phyloP scores from a whole-genome alignment of 2,797 vertebrate species.

The Rhinogobio ventralis region DNA sequence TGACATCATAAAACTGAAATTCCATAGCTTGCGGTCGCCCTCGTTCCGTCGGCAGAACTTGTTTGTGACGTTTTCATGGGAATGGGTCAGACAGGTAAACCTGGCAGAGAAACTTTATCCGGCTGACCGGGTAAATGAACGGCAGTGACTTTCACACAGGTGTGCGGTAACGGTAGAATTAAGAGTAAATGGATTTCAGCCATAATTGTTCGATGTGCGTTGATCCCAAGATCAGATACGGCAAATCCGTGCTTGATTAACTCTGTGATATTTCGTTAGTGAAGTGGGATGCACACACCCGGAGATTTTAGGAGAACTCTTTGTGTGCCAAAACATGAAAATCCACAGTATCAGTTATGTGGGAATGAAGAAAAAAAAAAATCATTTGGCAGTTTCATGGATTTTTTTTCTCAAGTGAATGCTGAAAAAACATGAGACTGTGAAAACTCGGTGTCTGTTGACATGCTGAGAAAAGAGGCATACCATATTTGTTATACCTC shows the following conservation, averaged over 20 bases:
- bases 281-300: not conserved
- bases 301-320: not conserved
- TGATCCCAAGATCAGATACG: not conserved
- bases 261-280: not conserved
- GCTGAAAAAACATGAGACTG: not conserved
- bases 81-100: constrained; percentile 67
- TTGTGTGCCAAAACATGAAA: not conserved
- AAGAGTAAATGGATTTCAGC: constrained; percentile 1
- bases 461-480: not conserved
- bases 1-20: constrained; percentile 53
- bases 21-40: constrained; percentile 11
- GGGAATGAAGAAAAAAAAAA: not conserved
- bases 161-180: constrained; percentile 1
- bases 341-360: constrained; percentile 25
- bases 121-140: constrained; percentile 64
- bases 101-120: constrained; percentile 66
- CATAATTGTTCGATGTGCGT: not conserved
- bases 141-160: not conserved
- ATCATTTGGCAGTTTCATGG: constrained; percentile 6
- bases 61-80: constrained; percentile 54
- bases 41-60: not conserved
- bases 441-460: not conserved
- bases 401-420: not conserved
- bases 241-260: not conserved
- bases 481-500: not conserved